Base-by-base conservation (phyloP, 2,888 invertebrate genomes). In the Empis stercorea region DNA sequence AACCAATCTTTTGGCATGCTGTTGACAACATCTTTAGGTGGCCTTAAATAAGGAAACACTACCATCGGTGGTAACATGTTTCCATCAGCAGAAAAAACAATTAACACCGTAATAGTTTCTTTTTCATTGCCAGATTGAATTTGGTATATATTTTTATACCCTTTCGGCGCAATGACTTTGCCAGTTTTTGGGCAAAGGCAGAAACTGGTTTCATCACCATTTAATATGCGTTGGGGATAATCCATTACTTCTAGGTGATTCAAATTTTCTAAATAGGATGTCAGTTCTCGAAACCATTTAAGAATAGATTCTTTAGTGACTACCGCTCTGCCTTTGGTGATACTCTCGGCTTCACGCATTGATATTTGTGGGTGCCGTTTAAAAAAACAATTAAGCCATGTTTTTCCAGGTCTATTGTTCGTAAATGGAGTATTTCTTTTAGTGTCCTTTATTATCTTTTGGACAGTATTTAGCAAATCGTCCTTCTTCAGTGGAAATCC, bases 51-150 rank as follows among this genome's bases (percentile, higher is more conserved):
- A 1, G 47, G 49, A 40, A 51, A 51, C 6, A 49, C 43, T 16
- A 51, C 50, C 47, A 51, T 48, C 10, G 48, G 45, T 2, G 15
- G 15, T 1, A 50, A 4, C 4, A 36, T 20, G 23, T 46, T 36
- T 3, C 53, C 48, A 43, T 40, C 46, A 15, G 51, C 51, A 47
- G 34, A 47, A 20, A 49, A 49, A 17, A 43, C 46, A 10, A 51
- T 2, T n/a, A 49, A 36, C 13, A 47, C 39, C 3, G 47, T 48
- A 0, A 48, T 30, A 2, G 48, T 48, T 20, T 48, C 47, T 27
- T 48, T 52, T 20, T 51, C 48, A 7, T 46, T 46, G 0, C 37
- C 44, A 5, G 15, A 16, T 43, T 45, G 44, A 13, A 48, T 41
- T 3, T 37, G 38, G 16, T 51, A 49, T 0, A 45, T 47, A 23